Percentiles rank a stretch among this genome's conserved stretches.
These are phyloP conservation scores for Coelinius sp. DNA, from an alignment of 2,888 invertebrate species.

Conservation along the genomic window DNA sequence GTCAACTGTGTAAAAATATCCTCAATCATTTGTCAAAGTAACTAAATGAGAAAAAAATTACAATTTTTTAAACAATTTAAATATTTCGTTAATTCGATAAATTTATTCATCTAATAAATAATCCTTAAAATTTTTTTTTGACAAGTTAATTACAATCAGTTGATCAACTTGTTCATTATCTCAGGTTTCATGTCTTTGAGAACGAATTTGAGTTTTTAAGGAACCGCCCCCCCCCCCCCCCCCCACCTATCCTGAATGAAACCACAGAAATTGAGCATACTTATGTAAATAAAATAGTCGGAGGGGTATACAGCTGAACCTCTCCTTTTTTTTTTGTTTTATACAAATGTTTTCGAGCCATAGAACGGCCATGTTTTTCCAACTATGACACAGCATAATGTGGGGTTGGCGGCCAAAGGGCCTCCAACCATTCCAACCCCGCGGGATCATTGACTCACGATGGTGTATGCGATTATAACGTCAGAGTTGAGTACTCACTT, in stretches of 20 bases:
- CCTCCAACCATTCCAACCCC: background rate
- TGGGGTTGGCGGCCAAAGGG: background rate
- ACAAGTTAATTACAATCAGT: constrained; percentile 66
- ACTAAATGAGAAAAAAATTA: background rate
- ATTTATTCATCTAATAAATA: constrained; percentile 66
- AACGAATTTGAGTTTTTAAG: background rate
- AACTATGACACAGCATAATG: constrained; percentile 42
- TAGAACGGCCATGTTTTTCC: constrained; percentile 40
- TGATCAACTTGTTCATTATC: constrained; percentile 46
- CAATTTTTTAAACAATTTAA: too few species aligned
- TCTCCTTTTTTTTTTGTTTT: constrained; percentile 41
- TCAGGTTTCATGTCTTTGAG: constrained; percentile 35
- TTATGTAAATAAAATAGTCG: constrained; percentile 61
- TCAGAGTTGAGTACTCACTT: constrained; percentile 20
- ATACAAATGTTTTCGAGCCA: constrained; percentile 20
- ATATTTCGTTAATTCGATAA: too few species aligned
- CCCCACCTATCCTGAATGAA: constrained; percentile 53
- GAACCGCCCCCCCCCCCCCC: background rate
- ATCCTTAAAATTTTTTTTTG: constrained; percentile 66
- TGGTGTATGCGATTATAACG: constrained; percentile 5
- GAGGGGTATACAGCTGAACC: constrained; percentile 34
- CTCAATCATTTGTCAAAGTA: background rate
- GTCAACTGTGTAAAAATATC: constrained; percentile 6
- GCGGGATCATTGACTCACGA: constrained; percentile 19
- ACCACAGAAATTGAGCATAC: constrained; percentile 63